Conservation (phyloP, 2,888 invertebrate species). For the Hyposoter didymator region DNA sequence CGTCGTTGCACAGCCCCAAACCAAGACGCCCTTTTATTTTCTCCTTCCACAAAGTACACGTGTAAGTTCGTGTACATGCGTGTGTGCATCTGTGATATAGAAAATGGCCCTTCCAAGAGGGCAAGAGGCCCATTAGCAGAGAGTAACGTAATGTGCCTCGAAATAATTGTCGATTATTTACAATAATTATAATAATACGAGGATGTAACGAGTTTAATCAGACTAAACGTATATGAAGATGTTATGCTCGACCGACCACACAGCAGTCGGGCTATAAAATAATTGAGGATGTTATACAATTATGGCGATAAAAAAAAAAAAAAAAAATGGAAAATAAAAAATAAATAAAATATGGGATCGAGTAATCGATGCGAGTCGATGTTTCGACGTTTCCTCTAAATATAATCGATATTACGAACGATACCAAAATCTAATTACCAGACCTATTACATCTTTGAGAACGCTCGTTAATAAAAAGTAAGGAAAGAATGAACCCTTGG, state of each 20-base stretch:
- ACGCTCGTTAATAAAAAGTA: neutral
- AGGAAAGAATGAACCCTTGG: neutral
- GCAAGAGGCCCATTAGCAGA: constrained; percentile 18
- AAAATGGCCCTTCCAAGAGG: constrained; percentile 22
- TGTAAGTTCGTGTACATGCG: no score
- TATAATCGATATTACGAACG: neutral
- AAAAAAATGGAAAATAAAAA: neutral
- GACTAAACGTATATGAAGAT: constrained; percentile 9
- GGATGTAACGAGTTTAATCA: constrained; percentile 41
- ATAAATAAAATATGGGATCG: neutral
- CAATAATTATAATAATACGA: constrained; percentile 38
- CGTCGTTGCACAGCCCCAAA: constrained; percentile 24
- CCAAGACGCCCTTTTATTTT: constrained; percentile 26
- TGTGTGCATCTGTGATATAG: constrained; percentile 25
- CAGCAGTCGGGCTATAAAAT: constrained; percentile 16
- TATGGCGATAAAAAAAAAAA: neutral
- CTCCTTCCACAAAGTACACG: constrained; percentile 18
- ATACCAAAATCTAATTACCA: neutral
- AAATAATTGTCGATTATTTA: constrained; percentile 47
- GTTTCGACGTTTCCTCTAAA: neutral
- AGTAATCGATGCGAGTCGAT: neutral
- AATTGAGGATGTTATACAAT: constrained; percentile 17
- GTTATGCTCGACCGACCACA: constrained; percentile 2
- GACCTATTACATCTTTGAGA: neutral
- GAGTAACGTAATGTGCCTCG: constrained; percentile 28